phyloP scores from a whole-genome alignment of 2,888 invertebrate species.

The Noctua pronuba region DNA sequence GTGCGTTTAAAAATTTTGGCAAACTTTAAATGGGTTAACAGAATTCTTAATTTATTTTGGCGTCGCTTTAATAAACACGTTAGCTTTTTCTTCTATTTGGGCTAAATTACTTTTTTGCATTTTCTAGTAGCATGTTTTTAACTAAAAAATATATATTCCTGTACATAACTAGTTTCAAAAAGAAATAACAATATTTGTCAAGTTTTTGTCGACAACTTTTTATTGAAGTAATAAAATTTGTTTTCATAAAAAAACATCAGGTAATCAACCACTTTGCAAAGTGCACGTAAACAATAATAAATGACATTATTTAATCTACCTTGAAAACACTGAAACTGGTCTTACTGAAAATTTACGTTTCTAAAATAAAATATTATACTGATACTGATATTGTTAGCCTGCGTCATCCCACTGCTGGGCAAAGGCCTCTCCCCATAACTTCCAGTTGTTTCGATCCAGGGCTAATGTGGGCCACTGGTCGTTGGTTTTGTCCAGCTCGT shows the following conservation, averaged over 20 bases:
- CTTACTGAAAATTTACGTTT: not conserved
- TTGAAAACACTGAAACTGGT: not conserved
- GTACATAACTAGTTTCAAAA: not conserved
- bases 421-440: no score
- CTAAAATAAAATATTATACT: no score
- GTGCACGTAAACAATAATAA: not conserved
- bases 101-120: not conserved
- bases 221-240: slow-evolving; percentile 22
- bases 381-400: no score
- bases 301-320: slow-evolving; percentile 3
- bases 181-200: not conserved
- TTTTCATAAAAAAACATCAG: not conserved
- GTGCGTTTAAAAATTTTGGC: slow-evolving; percentile 49
- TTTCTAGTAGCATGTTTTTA: not conserved
- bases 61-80: not conserved
- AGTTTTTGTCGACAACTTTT: slow-evolving; percentile 13
- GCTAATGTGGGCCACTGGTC: no score
- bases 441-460: no score
- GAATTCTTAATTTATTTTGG: slow-evolving; percentile 16
- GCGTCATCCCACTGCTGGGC: no score
- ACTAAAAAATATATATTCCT: not conserved
- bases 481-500: no score
- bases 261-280: not conserved
- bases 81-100: not conserved
- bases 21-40: slow-evolving; percentile 31